These are phyloP conservation scores for Drosophila takahashii DNA, from an alignment of 1,140 invertebrate genomes.

Conservation along the genomic window DNA sequence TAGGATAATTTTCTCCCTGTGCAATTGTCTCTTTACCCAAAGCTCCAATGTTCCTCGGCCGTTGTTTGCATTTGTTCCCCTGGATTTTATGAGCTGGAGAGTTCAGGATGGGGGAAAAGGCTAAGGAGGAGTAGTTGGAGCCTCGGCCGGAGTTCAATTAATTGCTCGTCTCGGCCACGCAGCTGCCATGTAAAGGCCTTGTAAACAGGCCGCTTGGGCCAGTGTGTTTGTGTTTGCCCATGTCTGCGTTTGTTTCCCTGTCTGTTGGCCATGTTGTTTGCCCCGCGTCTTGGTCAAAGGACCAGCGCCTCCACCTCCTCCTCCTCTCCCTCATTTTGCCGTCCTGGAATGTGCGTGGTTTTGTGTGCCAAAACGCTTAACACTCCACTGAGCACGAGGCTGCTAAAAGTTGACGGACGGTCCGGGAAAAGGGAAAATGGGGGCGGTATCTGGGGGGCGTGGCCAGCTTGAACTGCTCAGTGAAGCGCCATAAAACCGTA, in stretches of 20 bases:
- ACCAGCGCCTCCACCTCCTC: neutral
- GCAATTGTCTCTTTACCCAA: neutral
- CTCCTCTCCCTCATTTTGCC: neutral
- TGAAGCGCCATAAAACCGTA: conserved; percentile 45
- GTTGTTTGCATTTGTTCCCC: conserved; percentile 21
- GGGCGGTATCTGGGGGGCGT: neutral
- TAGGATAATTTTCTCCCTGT: conserved; percentile 1
- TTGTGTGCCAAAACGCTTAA: conserved; percentile 56
- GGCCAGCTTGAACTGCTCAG: conserved; percentile 14
- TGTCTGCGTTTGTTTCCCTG: conserved; percentile 29
- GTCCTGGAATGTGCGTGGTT: conserved; percentile 1
- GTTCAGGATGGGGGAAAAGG: neutral
- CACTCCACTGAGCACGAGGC: conserved; percentile 48
- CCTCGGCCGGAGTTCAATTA: conserved; percentile 56
- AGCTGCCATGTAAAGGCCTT: conserved; percentile 39
- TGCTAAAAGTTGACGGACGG: conserved; percentile 12
- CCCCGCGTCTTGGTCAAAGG: conserved; percentile 25
- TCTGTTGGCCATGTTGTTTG: conserved; percentile 38
- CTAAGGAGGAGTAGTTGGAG: neutral
- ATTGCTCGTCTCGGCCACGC: conserved; percentile 52
- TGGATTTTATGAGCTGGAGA: conserved; percentile 31
- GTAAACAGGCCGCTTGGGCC: conserved; percentile 20
- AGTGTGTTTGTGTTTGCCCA: conserved; percentile 17
- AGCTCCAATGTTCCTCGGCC: neutral
- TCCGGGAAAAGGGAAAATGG: neutral